Evolutionary conservation across 2,888 invertebrate species (phyloP).

Genomic region (Tetragonula carbonaria): DNA sequence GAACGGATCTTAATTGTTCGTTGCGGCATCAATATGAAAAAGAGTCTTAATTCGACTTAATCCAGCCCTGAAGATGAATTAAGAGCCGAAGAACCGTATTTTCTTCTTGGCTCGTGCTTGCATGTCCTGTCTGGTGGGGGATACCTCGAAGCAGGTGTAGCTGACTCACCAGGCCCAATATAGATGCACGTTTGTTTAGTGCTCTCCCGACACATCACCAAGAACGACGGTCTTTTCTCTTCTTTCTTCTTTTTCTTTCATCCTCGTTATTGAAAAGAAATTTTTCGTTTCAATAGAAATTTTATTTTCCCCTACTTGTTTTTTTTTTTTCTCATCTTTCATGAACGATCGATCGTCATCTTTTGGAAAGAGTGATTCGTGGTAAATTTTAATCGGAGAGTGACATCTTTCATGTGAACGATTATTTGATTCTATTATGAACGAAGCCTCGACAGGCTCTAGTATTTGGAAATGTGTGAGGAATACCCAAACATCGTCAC

Average conservation of each 20-base stretch:
- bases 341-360: neutral
- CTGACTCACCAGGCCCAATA: slow-evolving; percentile 80
- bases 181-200: slow-evolving; percentile 80
- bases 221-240: slow-evolving; percentile 59
- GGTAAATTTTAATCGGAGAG: slow-evolving; percentile 19
- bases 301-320: neutral
- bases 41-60: slow-evolving; percentile 27
- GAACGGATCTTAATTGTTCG: neutral
- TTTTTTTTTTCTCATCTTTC: neutral
- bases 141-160: slow-evolving; percentile 79
- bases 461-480: slow-evolving; percentile 73
- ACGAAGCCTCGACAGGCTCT: slow-evolving; percentile 50
- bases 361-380: slow-evolving; percentile 25
- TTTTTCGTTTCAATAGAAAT: slow-evolving; percentile 10
- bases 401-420: slow-evolving; percentile 52
- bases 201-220: slow-evolving; percentile 75
- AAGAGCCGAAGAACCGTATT: slow-evolving; percentile 65
- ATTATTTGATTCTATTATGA: slow-evolving; percentile 55
- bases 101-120: slow-evolving; percentile 73
- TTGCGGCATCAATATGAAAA: slow-evolving; percentile 7
- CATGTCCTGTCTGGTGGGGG: slow-evolving; percentile 54
- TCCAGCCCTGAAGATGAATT: slow-evolving; percentile 71
- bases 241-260: slow-evolving; percentile 53
- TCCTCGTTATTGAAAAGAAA: slow-evolving; percentile 26
- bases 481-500: slow-evolving; percentile 74